Conservation (phyloP, 2,797 vertebrate species). For the Silurus aristotelis region DNA sequence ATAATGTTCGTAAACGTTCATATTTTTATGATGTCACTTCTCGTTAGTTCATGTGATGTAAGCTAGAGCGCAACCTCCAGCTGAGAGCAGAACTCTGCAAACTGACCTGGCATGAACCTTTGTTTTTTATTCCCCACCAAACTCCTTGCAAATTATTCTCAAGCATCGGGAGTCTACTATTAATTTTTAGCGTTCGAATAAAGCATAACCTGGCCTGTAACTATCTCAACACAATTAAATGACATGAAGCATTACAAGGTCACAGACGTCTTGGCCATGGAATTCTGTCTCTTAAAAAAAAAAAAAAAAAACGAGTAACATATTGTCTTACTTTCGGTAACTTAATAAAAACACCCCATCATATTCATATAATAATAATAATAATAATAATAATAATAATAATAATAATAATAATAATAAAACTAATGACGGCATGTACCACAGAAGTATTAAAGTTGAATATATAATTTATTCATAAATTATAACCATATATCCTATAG, state of each 20-base stretch:
- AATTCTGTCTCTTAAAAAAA: background rate
- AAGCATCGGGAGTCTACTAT: background rate
- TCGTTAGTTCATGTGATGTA: slow-evolving; percentile 28
- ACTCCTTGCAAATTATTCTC: background rate
- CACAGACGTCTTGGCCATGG: background rate
- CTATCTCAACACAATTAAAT: background rate
- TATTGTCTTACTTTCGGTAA: background rate
- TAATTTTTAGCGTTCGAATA: background rate
- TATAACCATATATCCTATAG: background rate
- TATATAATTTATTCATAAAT: background rate
- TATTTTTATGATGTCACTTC: slow-evolving; percentile 19
- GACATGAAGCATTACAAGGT: background rate
- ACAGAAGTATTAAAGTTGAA: background rate
- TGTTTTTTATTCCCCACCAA: background rate
- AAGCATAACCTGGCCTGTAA: background rate
- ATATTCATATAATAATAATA: background rate
- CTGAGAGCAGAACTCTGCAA: slow-evolving; percentile 18
- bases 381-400: background rate
- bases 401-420: background rate
- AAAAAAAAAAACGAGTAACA: background rate
- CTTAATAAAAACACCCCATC: background rate
- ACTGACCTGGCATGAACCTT: slow-evolving; percentile 37
- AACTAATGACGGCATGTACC: background rate
- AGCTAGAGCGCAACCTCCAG: background rate
- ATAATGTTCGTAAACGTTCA: slow-evolving; percentile 1